Conservation (phyloP, 2,113 vertebrate species). For the Lepidothrix coronata region DNA sequence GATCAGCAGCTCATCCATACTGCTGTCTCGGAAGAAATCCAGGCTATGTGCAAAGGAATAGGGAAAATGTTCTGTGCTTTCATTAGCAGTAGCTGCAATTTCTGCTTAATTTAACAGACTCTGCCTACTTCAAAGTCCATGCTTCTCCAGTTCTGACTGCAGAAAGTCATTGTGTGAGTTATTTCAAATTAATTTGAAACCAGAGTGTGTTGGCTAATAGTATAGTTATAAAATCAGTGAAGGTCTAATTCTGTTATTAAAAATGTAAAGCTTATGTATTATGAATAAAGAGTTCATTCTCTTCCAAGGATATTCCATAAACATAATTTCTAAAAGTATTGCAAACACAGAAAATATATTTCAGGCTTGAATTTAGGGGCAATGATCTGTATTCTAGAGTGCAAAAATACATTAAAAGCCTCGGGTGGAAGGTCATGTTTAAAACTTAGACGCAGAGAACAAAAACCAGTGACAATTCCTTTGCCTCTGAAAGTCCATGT, state of each 20-base stretch:
- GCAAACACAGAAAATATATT: slow-evolving; percentile 35
- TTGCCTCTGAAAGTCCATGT: background rate
- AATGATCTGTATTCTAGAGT: background rate
- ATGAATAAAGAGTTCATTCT: slow-evolving; percentile 62
- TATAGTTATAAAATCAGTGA: slow-evolving; percentile 62
- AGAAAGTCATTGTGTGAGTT: slow-evolving; percentile 47
- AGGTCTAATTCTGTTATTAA: slow-evolving; percentile 71
- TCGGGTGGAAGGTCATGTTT: slow-evolving; percentile 30
- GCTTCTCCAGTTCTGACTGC: slow-evolving; percentile 37
- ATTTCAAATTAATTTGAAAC: slow-evolving; percentile 60
- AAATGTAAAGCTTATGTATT: slow-evolving; percentile 74
- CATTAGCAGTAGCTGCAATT: slow-evolving; percentile 51
- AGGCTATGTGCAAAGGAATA: background rate
- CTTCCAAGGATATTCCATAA: slow-evolving; percentile 58
- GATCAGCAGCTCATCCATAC: background rate
- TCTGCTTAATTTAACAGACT: slow-evolving; percentile 42
- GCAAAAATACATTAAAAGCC: slow-evolving; percentile 6
- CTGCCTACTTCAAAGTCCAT: slow-evolving; percentile 40
- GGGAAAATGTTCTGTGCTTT: background rate
- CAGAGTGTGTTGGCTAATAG: slow-evolving; percentile 44
- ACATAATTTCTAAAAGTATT: slow-evolving; percentile 60
- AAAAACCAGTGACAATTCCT: background rate
- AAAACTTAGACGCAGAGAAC: slow-evolving; percentile 6
- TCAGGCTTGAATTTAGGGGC: slow-evolving; percentile 13
- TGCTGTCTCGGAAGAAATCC: background rate